These are phyloP conservation scores for Acanthurus tractus DNA, from an alignment of 2,797 vertebrate species.

Conservation along the genomic window DNA sequence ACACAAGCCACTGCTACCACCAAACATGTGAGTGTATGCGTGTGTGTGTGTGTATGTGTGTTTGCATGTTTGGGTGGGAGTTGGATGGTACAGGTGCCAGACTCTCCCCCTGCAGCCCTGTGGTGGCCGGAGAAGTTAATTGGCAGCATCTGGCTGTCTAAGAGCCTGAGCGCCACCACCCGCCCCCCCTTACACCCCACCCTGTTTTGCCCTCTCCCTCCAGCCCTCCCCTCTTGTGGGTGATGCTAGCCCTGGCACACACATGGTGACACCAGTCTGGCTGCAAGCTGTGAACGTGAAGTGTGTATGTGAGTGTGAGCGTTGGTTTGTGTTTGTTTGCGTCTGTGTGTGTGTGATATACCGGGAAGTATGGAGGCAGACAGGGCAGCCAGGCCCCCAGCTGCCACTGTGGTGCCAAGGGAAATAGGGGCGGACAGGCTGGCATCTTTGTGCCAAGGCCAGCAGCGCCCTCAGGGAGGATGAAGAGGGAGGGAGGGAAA, in stretches of 20 bases:
- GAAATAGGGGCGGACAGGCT: slow-evolving; percentile 86
- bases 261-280: slow-evolving; percentile 74
- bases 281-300: slow-evolving; percentile 70
- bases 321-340: slow-evolving; percentile 33
- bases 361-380: slow-evolving; percentile 68
- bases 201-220: slow-evolving; percentile 44
- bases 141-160: slow-evolving; percentile 90
- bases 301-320: slow-evolving; percentile 29
- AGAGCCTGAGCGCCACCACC: slow-evolving; percentile 65
- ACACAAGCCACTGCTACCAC: slow-evolving; percentile 28
- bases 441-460: slow-evolving; percentile 81
- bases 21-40: slow-evolving; percentile 26
- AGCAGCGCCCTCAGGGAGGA: slow-evolving; percentile 74
- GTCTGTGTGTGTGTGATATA: slow-evolving; percentile 57
- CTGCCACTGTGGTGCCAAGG: slow-evolving; percentile 81
- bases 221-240: slow-evolving; percentile 51
- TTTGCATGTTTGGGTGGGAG: slow-evolving; percentile 30
- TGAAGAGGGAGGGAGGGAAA: slow-evolving; percentile 34
- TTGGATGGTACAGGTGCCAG: slow-evolving; percentile 76
- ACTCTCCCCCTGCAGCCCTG: slow-evolving; percentile 71
- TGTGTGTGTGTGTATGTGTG: slow-evolving; percentile 39
- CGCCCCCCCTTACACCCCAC: slow-evolving; percentile 40
- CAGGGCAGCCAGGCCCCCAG: slow-evolving; percentile 81
- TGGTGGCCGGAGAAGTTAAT: slow-evolving; percentile 86
- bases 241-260: slow-evolving; percentile 69